Evolutionary conservation across 2,888 invertebrate genomes (phyloP).

Genomic region (Ectropis crepuscularia): DNA sequence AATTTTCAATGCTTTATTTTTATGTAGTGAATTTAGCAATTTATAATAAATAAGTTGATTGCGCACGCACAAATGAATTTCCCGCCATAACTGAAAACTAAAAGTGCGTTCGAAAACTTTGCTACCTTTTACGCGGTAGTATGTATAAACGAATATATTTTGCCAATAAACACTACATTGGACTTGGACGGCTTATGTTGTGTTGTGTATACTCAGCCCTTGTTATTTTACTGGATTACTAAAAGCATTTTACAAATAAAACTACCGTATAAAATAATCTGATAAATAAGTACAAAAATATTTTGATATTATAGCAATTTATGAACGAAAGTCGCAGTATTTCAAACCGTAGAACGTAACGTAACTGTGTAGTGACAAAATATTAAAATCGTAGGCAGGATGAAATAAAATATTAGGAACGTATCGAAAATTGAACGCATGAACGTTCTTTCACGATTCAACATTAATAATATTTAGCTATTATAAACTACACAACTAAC

Average conservation of each 20-base stretch:
- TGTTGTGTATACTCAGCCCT: conserved; percentile 61
- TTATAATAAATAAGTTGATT: no score
- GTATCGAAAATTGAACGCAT: conserved; percentile 24
- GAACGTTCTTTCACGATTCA: conserved; percentile 13
- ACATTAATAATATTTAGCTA: conserved; percentile 23
- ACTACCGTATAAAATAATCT: neutral
- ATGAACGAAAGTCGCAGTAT: conserved; percentile 11
- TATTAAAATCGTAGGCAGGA: neutral
- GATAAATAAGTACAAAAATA: conserved; percentile 11
- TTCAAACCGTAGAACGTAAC: conserved; percentile 18
- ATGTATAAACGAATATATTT: conserved; percentile 32
- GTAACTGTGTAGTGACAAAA: neutral
- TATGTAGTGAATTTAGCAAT: no score
- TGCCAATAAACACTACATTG: conserved; percentile 67
- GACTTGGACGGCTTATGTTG: conserved; percentile 71
- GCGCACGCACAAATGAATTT: conserved; percentile 31
- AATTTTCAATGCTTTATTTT: no score
- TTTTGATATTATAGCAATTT: neutral
- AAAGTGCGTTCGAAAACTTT: conserved; percentile 32
- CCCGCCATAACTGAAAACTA: conserved; percentile 44
- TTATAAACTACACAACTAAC: conserved; percentile 37
- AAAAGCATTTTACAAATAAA: conserved; percentile 7
- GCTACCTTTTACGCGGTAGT: conserved; percentile 27
- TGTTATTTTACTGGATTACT: conserved; percentile 15
- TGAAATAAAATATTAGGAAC: neutral